These are phyloP conservation scores for Drosophila arizonae DNA, from an alignment of 1,140 invertebrate genomes.

Conservation along the genomic window DNA sequence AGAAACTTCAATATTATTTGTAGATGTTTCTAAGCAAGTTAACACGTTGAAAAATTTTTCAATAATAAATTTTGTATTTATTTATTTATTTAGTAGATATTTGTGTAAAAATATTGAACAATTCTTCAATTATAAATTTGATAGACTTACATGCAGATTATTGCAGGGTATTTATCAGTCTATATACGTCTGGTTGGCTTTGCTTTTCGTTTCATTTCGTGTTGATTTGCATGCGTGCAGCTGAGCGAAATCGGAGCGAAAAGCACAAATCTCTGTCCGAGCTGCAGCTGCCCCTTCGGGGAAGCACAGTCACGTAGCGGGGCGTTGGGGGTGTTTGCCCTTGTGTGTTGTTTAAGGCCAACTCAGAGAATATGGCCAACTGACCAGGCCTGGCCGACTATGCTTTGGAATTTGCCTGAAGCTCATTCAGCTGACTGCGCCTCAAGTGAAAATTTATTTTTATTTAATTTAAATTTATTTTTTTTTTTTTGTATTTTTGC, in stretches of 20 bases:
- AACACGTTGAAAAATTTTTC: too few relatives aligned
- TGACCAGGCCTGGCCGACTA: slow-evolving; percentile 20
- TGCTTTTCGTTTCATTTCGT: slow-evolving; percentile 38
- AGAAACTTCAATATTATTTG: too few relatives aligned
- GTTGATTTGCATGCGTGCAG: slow-evolving; percentile 69
- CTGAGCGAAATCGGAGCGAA: slow-evolving; percentile 45
- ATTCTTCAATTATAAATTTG: too few relatives aligned
- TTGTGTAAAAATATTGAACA: too few relatives aligned
- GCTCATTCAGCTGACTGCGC: slow-evolving; percentile 35
- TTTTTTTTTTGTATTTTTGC: not conserved
- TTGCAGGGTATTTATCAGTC: not conserved
- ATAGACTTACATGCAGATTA: not conserved
- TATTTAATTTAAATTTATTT: slow-evolving; percentile 23
- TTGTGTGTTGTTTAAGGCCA: slow-evolving; percentile 23
- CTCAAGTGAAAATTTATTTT: slow-evolving; percentile 69
- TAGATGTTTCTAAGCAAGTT: too few relatives aligned
- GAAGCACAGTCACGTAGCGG: slow-evolving; percentile 34
- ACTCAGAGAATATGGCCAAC: slow-evolving; percentile 32
- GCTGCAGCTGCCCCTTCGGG: slow-evolving; percentile 16
- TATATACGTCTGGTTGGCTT: not conserved
- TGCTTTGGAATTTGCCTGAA: slow-evolving; percentile 38
- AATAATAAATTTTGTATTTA: too few relatives aligned
- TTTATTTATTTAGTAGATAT: too few relatives aligned
- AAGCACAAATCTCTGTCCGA: slow-evolving; percentile 50
- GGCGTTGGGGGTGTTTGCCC: slow-evolving; percentile 2